These are phyloP conservation scores for Drosophila tani DNA, from an alignment of 1,140 invertebrate genomes.

Conservation along the genomic window DNA sequence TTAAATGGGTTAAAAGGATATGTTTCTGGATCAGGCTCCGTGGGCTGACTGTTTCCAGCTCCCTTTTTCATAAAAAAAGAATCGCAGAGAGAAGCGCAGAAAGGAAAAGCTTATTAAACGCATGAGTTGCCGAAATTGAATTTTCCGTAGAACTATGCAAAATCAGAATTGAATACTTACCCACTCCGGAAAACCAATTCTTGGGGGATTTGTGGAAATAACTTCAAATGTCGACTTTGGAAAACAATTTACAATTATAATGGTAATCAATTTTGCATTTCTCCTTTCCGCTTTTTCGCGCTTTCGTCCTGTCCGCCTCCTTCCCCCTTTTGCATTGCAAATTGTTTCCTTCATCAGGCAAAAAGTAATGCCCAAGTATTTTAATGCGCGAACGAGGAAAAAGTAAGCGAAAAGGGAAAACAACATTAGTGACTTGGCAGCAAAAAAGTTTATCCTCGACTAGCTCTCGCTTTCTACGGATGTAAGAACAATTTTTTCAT, in stretches of 20 bases:
- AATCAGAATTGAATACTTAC: slow-evolving; percentile 32
- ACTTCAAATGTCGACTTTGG: slow-evolving; percentile 39
- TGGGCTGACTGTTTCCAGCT: not conserved
- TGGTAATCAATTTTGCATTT: slow-evolving; percentile 77
- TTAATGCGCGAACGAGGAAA: slow-evolving; percentile 53
- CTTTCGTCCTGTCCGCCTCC: not conserved
- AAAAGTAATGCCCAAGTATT: slow-evolving; percentile 75
- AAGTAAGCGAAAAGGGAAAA: slow-evolving; percentile 21
- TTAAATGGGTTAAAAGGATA: slow-evolving; percentile 82
- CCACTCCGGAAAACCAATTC: slow-evolving; percentile 1
- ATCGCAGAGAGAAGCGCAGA: not conserved
- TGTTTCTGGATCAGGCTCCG: slow-evolving; percentile 43
- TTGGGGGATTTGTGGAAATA: slow-evolving; percentile 29
- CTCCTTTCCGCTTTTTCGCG: slow-evolving; percentile 6
- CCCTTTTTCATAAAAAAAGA: slow-evolving; percentile 11
- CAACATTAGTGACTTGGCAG: slow-evolving; percentile 68
- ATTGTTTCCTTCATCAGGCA: slow-evolving; percentile 61
- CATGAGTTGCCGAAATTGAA: slow-evolving; percentile 55
- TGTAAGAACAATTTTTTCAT: slow-evolving; percentile 68
- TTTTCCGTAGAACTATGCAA: slow-evolving; percentile 32
- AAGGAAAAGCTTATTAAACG: slow-evolving; percentile 52
- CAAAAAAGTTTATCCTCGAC: slow-evolving; percentile 64
- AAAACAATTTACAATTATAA: slow-evolving; percentile 81
- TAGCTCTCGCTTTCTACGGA: slow-evolving; percentile 46
- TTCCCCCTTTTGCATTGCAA: slow-evolving; percentile 61